phyloP scores from a whole-genome alignment of 2,113 vertebrate genomes.

The Ciconia stormi region DNA sequence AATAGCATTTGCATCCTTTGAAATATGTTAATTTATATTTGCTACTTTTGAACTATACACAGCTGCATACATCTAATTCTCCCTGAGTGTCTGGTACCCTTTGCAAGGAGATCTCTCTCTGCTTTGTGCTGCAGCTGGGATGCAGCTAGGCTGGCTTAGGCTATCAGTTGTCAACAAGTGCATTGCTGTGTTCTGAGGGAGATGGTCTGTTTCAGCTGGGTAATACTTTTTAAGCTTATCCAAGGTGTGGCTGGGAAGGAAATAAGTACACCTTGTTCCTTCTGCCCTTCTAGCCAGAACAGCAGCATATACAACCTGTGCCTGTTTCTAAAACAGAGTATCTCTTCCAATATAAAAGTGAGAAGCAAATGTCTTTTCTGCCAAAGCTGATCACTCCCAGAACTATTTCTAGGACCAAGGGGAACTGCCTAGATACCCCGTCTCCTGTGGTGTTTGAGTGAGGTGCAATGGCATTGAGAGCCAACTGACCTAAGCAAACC shows the following conservation, averaged over 20 bases:
- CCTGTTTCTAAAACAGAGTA: not conserved
- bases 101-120: not conserved
- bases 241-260: not conserved
- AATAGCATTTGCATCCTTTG: not conserved
- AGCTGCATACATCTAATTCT: not conserved
- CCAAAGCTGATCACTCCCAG: not conserved
- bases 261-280: not conserved
- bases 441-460: not conserved
- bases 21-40: not conserved
- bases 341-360: not conserved
- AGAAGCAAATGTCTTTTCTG: not conserved
- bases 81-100: too few relatives aligned
- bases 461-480: not conserved
- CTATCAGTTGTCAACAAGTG: fast-evolving
- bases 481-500: not conserved
- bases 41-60: not conserved
- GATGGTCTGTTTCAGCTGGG: not conserved
- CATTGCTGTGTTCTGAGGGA: not conserved
- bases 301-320: not conserved
- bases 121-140: not conserved
- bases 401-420: not conserved
- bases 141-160: not conserved
- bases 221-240: not conserved
- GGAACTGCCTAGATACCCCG: fast-evolving
- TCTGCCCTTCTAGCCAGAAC: not conserved